Percentiles rank a stretch among this genome's conserved stretches.
Conservation (phyloP, 2,888 invertebrate genomes). For the Theristus sp. region DNA sequence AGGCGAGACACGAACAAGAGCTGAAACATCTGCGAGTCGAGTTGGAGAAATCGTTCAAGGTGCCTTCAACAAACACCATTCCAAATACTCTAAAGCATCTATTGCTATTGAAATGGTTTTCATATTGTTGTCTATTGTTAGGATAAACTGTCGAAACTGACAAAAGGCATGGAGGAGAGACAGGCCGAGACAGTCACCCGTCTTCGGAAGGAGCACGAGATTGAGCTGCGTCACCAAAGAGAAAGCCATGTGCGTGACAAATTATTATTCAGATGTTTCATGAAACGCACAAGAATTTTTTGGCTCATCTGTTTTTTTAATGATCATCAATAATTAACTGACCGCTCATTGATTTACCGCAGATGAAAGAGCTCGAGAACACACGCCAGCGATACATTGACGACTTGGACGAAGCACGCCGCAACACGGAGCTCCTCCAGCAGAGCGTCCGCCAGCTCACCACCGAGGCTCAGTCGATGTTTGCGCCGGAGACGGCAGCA, state of each 20-base stretch:
- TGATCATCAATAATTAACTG: too few relatives aligned
- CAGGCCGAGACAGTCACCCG: not conserved
- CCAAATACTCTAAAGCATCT: not conserved
- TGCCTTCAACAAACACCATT: not conserved
- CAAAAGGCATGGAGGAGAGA: constrained; percentile 2
- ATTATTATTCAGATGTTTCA: too few relatives aligned
- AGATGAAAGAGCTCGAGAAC: not conserved
- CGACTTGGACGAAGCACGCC: not conserved
- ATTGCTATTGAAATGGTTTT: too few relatives aligned
- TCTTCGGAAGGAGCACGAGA: constrained; percentile 1
- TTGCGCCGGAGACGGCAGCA: not conserved
- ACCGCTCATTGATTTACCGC: too few relatives aligned
- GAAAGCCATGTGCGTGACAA: not conserved
- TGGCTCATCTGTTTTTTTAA: too few relatives aligned
- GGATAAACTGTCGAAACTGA: not conserved
- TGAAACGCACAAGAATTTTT: too few relatives aligned
- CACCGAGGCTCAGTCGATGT: not conserved
- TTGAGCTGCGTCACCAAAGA: not conserved
- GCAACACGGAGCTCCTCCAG: not conserved
- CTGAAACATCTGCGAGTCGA: not conserved
- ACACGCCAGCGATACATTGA: not conserved
- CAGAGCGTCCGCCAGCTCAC: not conserved
- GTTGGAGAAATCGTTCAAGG: constrained; percentile 2
- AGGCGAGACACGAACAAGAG: not conserved
- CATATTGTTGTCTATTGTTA: not conserved